Percentiles rank a stretch among this genome's conserved stretches.
Evolutionary conservation across 2,113 vertebrate genomes (phyloP).

Genomic region (Pandion haliaetus): DNA sequence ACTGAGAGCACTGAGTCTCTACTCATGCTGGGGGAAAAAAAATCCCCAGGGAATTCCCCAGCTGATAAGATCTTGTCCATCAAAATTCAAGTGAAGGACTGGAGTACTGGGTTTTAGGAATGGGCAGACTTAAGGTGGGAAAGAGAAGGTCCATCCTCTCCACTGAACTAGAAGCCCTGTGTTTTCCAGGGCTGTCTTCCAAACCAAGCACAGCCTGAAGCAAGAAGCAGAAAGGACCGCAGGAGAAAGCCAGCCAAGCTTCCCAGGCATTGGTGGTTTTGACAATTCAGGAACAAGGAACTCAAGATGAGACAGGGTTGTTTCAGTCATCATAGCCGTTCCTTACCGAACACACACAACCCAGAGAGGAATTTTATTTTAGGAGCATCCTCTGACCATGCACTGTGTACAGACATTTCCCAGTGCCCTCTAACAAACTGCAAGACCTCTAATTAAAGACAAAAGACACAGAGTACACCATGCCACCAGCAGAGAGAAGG

Average conservation of each 20-base stretch:
- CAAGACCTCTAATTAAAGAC: neutral
- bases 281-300: neutral
- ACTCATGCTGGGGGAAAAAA: neutral
- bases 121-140: neutral
- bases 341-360: neutral
- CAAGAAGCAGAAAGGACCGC: neutral
- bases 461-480: neutral
- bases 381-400: neutral
- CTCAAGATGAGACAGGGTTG: neutral
- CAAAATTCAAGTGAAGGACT: neutral
- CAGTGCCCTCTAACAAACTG: neutral
- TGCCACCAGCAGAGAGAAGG: neutral
- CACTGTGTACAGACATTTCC: neutral
- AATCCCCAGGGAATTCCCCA: conserved; percentile 34
- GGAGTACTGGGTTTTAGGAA: neutral
- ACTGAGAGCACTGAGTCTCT: neutral
- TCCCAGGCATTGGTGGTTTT: neutral
- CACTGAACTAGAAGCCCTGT: neutral
- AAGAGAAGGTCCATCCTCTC: neutral
- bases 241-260: neutral
- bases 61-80: neutral
- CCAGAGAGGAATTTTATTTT: neutral
- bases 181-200: neutral
- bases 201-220: neutral
- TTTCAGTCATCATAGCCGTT: neutral